Percentiles rank a stretch among this genome's conserved stretches.
phyloP scores from a whole-genome alignment of 2,797 vertebrate species.

The Eospalax fontanierii region DNA sequence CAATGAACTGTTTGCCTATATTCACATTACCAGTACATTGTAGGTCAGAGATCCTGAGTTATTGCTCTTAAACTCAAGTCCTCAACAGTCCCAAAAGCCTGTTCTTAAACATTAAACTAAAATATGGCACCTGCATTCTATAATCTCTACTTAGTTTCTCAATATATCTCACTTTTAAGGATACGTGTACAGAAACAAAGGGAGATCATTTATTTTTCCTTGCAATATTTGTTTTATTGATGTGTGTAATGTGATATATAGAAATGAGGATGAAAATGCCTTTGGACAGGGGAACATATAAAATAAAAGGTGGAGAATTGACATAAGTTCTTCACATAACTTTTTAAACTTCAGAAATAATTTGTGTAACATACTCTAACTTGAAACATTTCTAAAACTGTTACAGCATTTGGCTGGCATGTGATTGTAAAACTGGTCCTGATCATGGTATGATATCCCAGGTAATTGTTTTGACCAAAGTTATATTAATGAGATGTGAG shows the following conservation, averaged over 20 bases:
- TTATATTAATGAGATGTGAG: background rate
- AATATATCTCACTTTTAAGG: background rate
- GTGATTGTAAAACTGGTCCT: background rate
- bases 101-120: background rate
- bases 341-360: background rate
- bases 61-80: background rate
- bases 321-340: background rate
- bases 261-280: background rate
- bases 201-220: background rate
- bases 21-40: background rate
- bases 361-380: background rate
- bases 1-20: background rate
- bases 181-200: background rate
- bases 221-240: background rate
- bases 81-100: background rate
- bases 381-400: constrained; percentile 40
- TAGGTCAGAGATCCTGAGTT: background rate
- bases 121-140: background rate
- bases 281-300: background rate
- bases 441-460: background rate
- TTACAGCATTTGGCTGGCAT: background rate
- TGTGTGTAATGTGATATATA: background rate
- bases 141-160: background rate
- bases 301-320: background rate
- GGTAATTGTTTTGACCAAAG: background rate